Percentiles rank a stretch among this genome's conserved stretches.
These are phyloP conservation scores for Eutolmus rufibarbis DNA, from an alignment of 2,888 invertebrate genomes.

Conservation along the genomic window DNA sequence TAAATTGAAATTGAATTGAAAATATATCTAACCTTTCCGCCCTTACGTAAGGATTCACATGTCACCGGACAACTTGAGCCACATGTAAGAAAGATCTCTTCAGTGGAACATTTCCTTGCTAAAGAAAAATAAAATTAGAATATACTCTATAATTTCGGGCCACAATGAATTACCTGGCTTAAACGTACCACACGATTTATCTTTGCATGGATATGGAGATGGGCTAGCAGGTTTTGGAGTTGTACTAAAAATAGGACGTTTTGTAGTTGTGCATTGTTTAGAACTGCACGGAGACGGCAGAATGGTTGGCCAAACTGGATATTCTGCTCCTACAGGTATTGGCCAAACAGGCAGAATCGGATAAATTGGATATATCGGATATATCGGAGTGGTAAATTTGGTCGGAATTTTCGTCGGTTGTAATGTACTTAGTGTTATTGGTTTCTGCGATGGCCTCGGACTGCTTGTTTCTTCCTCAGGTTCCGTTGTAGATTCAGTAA, in stretches of 20 bases:
- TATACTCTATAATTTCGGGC: background rate
- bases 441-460: background rate
- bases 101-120: constrained; percentile 22
- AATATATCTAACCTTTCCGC: background rate
- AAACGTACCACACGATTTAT: background rate
- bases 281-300: background rate
- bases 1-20: no score
- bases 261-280: background rate
- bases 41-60: background rate
- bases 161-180: background rate
- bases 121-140: background rate
- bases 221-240: background rate
- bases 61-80: constrained; percentile 26
- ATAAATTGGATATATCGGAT: constrained; percentile 23
- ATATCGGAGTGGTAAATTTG: background rate
- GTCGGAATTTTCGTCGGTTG: background rate
- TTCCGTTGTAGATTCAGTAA: background rate
- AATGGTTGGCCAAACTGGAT: constrained; percentile 33
- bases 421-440: background rate
- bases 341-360: constrained; percentile 24
- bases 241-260: background rate
- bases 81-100: constrained; percentile 26
- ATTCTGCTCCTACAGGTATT: background rate
- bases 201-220: background rate
- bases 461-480: background rate